Evolutionary conservation across 2,888 invertebrate species (phyloP), one percentile per base, ranked within the genome.

Genomic region (Meloe dianella): DNA sequence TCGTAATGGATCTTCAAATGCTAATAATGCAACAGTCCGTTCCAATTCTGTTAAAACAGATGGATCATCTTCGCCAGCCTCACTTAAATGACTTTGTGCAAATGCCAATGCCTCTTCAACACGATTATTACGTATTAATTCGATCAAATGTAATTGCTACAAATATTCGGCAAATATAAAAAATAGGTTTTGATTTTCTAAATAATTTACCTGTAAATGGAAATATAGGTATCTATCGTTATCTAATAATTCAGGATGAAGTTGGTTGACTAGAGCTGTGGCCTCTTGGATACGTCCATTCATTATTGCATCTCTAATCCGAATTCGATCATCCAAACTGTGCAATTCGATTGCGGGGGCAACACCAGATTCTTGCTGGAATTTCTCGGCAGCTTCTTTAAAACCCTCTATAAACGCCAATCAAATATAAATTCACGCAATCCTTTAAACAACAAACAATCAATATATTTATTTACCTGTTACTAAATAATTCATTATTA

Each of bases 401-500:
- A 95, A 96, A 7, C 95, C 96, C 85, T 96, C 95, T 95, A 57
- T 10, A 71, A 70, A 10, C 80, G 20, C 29, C 8, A 10, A 2
- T 35, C 27, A 2, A 6, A 56, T 14, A 57, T n/a, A 0, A 29
- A 27, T 12, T 0, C 3, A n/a, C 24, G 10, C 12, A 27, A 57
- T 56, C 20, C 5, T 38, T 9, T 14, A 60, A n/a, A 24, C 10
- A 8, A 20, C 14, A 20, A 29, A n/a, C 27, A 24, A 20, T 62
- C 14, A 12, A 27, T 24, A n/a, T n/a, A n/a, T n/a, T n/a, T n/a
- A 68, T 80, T 83, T 85, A 96, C 96, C 97, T 85, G 96, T 97
- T 56, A 98, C 96, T 79, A 98, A 88, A 85, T 98, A 98, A 85
- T 98, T 97, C 97, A 98, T 98, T 74, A 98, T 96, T 72, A 98